These are phyloP conservation scores for Leptinotarsa texana DNA, from an alignment of 1,140 invertebrate genomes.

Conservation along the genomic window DNA sequence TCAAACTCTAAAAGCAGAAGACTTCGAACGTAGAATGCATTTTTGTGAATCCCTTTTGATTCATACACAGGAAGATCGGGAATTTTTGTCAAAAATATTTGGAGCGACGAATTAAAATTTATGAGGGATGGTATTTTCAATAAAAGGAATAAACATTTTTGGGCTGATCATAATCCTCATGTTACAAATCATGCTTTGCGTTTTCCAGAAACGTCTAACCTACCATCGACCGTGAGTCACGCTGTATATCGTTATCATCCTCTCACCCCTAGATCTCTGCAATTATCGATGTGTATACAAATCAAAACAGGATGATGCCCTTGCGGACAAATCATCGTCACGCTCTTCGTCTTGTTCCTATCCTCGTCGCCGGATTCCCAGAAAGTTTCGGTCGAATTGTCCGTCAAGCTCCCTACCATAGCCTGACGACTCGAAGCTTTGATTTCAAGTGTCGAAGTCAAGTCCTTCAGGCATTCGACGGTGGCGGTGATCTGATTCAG, in stretches of 20 bases:
- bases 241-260: background rate
- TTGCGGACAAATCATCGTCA: conserved; percentile 59
- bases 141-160: no score
- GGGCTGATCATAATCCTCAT: no score
- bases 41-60: no score
- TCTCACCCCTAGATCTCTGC: conserved; percentile 83
- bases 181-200: no score
- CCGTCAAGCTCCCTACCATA: conserved; percentile 89
- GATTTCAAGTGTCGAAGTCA: conserved; percentile 77
- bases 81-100: no score
- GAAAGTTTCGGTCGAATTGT: conserved; percentile 96
- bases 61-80: no score
- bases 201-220: no score
- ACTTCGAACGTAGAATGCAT: no score
- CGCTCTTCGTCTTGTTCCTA: conserved; percentile 83
- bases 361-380: conserved; percentile 99
- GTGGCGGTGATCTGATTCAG: conserved; percentile 56
- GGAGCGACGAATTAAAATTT: no score
- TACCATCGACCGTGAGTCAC: no score
- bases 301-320: conserved; percentile 69
- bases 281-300: conserved; percentile 91
- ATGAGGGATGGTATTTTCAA: no score
- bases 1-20: no score
- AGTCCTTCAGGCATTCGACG: conserved; percentile 72
- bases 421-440: conserved; percentile 90